These are phyloP conservation scores for Leptopilina clavipes DNA, from an alignment of 1,140 invertebrate genomes.

Conservation along the genomic window DNA sequence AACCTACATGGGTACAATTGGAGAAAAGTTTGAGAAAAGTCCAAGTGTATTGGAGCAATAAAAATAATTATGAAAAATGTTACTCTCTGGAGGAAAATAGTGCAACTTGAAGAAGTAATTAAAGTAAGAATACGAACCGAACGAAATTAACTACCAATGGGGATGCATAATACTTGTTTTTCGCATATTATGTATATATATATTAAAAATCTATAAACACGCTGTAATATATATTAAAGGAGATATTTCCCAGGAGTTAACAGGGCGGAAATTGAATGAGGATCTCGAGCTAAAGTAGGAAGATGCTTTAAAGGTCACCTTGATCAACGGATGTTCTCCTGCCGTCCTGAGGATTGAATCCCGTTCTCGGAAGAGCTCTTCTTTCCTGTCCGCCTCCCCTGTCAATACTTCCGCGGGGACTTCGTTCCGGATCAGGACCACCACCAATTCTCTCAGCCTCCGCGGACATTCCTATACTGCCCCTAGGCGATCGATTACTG, in stretches of 20 bases:
- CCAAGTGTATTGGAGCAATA: too few relatives aligned
- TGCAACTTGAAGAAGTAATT: neutral
- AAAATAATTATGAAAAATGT: too few relatives aligned
- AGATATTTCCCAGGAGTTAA: conserved; percentile 18
- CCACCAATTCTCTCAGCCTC: conserved; percentile 65
- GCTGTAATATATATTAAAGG: conserved; percentile 22
- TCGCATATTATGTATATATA: neutral
- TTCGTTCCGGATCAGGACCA: conserved; percentile 66
- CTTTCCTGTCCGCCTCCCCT: conserved; percentile 74
- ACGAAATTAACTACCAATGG: neutral
- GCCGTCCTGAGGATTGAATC: conserved; percentile 79
- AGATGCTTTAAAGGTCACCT: conserved; percentile 53
- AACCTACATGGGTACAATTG: too few relatives aligned
- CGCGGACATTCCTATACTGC: conserved; percentile 74
- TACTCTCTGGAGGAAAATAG: neutral
- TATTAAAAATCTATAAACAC: neutral
- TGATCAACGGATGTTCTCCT: conserved; percentile 78
- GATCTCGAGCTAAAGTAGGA: neutral
- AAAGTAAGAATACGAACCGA: neutral
- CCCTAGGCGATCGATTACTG: conserved; percentile 76
- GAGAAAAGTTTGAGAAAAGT: too few relatives aligned
- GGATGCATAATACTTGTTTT: neutral
- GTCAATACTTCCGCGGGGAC: conserved; percentile 78
- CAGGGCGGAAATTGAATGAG: neutral
- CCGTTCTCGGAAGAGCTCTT: conserved; percentile 75